Percentiles rank a stretch among this genome's conserved stretches.
These are phyloP conservation scores for Myocastor coypus DNA, from an alignment of 2,113 vertebrate genomes.

Conservation along the genomic window DNA sequence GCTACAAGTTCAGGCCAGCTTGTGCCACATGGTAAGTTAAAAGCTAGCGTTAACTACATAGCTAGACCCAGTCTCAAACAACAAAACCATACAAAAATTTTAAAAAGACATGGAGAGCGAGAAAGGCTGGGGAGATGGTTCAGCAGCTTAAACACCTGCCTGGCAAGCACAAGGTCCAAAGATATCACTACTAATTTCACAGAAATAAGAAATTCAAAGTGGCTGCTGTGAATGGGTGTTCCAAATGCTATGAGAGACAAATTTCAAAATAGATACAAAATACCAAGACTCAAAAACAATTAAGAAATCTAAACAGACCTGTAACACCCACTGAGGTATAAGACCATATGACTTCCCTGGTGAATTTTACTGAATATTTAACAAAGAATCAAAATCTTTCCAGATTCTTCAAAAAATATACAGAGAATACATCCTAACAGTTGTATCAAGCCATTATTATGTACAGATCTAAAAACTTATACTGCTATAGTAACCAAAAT, in stretches of 20 bases:
- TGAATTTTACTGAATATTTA: constrained; percentile 38
- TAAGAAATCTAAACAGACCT: constrained; percentile 46
- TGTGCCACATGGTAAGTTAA: neutral
- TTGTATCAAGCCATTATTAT: constrained; percentile 4
- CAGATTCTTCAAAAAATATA: constrained; percentile 25
- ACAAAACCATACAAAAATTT: neutral
- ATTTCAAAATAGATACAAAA: constrained; percentile 33
- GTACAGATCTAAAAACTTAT: constrained; percentile 46
- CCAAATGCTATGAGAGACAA: constrained; percentile 6
- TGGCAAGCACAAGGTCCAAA: neutral
- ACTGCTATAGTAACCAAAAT: constrained; percentile 7
- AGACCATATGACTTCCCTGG: neutral
- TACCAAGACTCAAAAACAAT: constrained; percentile 34
- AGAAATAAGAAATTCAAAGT: constrained; percentile 54
- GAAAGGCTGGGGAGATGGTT: neutral
- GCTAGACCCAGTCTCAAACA: neutral
- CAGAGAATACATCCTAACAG: neutral
- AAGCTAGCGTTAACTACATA: neutral
- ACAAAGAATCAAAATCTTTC: constrained; percentile 27
- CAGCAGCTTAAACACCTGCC: too few relatives aligned
- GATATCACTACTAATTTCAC: constrained; percentile 5
- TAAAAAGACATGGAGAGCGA: neutral
- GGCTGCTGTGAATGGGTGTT: constrained; percentile 41
- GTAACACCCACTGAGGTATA: neutral
- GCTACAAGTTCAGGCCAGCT: neutral